Percentiles rank a stretch among this genome's conserved stretches.
Evolutionary conservation across 2,797 vertebrate genomes (phyloP).

Genomic region (Danio tinwini): DNA sequence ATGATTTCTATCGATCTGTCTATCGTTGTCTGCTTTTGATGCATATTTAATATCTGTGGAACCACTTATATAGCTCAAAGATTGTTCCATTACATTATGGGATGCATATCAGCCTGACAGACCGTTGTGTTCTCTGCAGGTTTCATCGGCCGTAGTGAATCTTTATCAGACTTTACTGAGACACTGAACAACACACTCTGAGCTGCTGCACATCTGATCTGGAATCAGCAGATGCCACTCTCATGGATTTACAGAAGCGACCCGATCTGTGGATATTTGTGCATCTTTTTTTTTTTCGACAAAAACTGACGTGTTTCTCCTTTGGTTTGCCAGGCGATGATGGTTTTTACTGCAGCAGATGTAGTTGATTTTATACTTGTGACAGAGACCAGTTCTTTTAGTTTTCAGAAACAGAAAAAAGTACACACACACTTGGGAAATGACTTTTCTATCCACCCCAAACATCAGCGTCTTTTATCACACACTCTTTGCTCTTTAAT

Average conservation of each 20-base stretch:
- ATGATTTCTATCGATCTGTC: no score
- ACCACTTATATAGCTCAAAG: no score
- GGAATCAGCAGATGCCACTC: conserved; percentile 9
- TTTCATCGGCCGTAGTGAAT: conserved; percentile 91
- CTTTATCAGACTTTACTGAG: background rate
- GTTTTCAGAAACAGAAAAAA: conserved; percentile 3
- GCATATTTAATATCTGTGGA: no score
- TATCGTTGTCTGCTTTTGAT: no score
- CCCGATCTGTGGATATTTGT: background rate
- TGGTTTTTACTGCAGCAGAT: background rate
- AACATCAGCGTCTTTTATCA: background rate
- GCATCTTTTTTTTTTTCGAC: background rate
- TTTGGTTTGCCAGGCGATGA: background rate
- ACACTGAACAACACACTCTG: conserved; percentile 22
- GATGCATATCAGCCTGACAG: background rate
- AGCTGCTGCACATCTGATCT: conserved; percentile 16
- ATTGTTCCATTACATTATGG: background rate
- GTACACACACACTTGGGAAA: conserved; percentile 2
- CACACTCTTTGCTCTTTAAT: background rate
- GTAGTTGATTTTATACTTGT: conserved; percentile 12
- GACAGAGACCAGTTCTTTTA: background rate
- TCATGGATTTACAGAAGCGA: no score
- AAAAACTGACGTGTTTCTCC: background rate
- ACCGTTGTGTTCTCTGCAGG: conserved; percentile 72
- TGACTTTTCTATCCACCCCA: background rate